phyloP scores from a whole-genome alignment of 2,113 vertebrate species.

The Toxostoma redivivum region DNA sequence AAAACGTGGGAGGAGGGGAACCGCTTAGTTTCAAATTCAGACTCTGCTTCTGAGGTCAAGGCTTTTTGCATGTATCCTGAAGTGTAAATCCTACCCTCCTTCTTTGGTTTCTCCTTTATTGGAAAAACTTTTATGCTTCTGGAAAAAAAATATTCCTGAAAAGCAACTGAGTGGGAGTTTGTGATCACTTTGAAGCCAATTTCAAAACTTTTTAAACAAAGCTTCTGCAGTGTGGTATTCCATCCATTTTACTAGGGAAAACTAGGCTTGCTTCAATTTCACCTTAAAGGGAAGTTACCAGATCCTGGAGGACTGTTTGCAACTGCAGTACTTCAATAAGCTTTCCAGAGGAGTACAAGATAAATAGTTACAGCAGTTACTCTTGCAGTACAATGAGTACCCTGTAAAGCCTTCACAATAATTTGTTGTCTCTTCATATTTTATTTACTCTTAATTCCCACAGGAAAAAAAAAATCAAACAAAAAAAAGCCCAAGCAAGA shows the following conservation, averaged over 20 bases:
- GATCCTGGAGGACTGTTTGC: neutral
- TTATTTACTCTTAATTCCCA: neutral
- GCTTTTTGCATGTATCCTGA: neutral
- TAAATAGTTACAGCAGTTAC: neutral
- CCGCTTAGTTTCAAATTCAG: neutral
- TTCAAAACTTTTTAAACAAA: neutral
- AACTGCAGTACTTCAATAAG: neutral
- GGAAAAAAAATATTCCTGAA: neutral
- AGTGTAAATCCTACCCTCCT: neutral
- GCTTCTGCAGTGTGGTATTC: neutral
- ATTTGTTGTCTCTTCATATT: neutral
- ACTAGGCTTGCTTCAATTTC: neutral
- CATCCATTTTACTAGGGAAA: neutral
- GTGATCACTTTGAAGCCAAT: neutral
- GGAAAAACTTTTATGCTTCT: neutral
- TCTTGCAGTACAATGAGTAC: neutral
- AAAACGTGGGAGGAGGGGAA: neutral
- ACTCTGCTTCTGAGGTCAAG: neutral
- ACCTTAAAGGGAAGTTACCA: neutral
- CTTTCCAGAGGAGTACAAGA: neutral
- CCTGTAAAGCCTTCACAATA: neutral
- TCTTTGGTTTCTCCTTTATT: neutral
- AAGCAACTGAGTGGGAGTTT: neutral
- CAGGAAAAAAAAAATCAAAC: neutral
- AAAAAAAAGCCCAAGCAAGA: neutral